Evolutionary conservation across 2,113 vertebrate species (phyloP).

Genomic region (Zosterops hypoxanthus): DNA sequence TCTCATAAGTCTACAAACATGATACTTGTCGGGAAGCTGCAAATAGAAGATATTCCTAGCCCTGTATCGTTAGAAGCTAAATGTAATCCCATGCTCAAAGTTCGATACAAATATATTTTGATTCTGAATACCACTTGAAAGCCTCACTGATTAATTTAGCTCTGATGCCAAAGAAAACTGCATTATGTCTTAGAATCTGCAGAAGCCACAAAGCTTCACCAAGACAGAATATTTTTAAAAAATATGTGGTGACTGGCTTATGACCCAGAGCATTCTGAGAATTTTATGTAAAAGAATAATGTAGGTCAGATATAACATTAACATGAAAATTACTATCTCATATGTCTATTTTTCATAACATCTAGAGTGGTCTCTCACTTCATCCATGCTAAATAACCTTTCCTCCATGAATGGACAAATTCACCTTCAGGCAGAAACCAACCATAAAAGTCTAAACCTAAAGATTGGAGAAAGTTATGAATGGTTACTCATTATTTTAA

Average conservation of each 20-base stretch:
- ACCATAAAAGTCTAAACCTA: neutral
- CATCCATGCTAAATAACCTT: neutral
- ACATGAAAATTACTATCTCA: neutral
- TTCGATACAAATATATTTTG: neutral
- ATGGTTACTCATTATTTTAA: neutral
- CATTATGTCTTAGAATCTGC: neutral
- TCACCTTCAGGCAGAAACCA: slow-evolving; percentile 1
- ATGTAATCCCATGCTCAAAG: neutral
- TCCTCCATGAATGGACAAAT: neutral
- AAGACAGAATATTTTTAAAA: neutral
- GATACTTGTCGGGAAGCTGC: neutral
- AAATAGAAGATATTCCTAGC: neutral
- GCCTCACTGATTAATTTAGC: neutral
- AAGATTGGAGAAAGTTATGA: neutral
- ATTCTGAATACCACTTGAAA: neutral
- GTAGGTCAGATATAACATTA: neutral
- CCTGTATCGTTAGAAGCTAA: neutral
- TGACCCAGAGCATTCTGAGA: neutral
- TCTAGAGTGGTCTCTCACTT: neutral
- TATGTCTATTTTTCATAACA: neutral
- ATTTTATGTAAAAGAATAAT: neutral
- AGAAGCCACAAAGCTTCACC: neutral
- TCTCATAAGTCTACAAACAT: neutral
- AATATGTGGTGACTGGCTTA: neutral
- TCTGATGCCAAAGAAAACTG: neutral